phyloP scores from a whole-genome alignment of 2,888 invertebrate species.

The Toxonevra muliebris region DNA sequence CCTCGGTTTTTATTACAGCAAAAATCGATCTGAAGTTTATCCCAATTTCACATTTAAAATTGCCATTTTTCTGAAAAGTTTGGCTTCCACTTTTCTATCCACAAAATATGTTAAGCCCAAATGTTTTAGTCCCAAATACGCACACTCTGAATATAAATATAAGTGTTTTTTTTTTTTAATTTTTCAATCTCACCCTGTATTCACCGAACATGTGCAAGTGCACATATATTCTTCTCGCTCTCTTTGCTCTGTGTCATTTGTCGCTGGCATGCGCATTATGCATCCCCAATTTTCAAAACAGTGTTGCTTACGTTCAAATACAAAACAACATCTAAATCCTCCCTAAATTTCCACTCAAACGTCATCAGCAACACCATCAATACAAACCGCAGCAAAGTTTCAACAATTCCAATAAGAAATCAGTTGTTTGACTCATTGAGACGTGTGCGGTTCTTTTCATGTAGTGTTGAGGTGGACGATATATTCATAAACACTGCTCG shows the following conservation, averaged over 20 bases:
- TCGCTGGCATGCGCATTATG: slow-evolving; percentile 57
- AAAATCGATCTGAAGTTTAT: too few species aligned
- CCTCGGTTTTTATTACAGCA: too few species aligned
- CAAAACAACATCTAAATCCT: slow-evolving; percentile 28
- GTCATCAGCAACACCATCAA: not conserved
- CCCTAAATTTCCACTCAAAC: slow-evolving; percentile 26
- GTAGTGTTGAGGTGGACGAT: slow-evolving; percentile 5
- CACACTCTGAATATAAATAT: too few species aligned
- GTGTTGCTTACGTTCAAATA: slow-evolving; percentile 12
- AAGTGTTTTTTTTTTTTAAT: not conserved
- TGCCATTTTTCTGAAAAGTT: too few species aligned
- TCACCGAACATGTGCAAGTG: slow-evolving; percentile 15
- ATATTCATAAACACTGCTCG: not conserved
- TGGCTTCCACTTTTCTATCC: too few species aligned
- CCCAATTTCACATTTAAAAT: too few species aligned
- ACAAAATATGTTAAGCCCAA: too few species aligned
- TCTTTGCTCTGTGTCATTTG: slow-evolving; percentile 33
- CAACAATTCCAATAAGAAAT: slow-evolving; percentile 32
- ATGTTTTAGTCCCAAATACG: too few species aligned
- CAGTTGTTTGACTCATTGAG: slow-evolving; percentile 43
- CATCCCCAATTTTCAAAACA: slow-evolving; percentile 38
- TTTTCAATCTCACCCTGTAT: slow-evolving; percentile 47
- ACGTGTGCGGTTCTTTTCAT: slow-evolving; percentile 35
- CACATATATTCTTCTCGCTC: slow-evolving; percentile 1
- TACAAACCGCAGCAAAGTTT: slow-evolving; percentile 13